A percentile compares a stretch with the other conserved stretches of the same genome.
phyloP scores from a whole-genome alignment of 1,140 invertebrate genomes.

The Ceratosolen solmsi region DNA sequence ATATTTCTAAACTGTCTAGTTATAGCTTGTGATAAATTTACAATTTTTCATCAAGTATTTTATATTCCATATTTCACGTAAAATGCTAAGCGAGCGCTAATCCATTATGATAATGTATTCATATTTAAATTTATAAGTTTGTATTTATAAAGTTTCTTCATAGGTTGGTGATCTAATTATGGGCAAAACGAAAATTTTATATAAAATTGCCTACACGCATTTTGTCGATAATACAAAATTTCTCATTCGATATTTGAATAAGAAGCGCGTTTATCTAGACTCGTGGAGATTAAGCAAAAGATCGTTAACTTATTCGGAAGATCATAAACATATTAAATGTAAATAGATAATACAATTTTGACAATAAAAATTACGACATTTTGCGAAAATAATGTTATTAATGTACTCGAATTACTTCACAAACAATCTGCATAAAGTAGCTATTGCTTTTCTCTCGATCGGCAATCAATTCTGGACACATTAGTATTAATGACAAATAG shows the following conservation, averaged over 20 bases:
- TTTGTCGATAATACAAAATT: background rate
- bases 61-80: background rate
- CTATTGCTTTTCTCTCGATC: too few relatives aligned
- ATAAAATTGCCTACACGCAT: background rate
- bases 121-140: background rate
- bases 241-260: background rate
- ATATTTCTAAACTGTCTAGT: too few relatives aligned
- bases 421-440: too few relatives aligned
- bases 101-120: background rate
- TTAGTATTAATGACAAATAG: too few relatives aligned
- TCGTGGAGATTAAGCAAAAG: background rate
- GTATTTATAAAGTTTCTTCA: constrained; percentile 9
- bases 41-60: background rate
- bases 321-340: background rate
- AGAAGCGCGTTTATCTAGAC: background rate
- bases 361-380: too few relatives aligned
- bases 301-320: background rate
- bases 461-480: too few relatives aligned
- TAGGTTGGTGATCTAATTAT: background rate
- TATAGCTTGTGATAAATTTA: too few relatives aligned
- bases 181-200: background rate
- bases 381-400: too few relatives aligned
- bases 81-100: background rate
- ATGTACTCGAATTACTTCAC: too few relatives aligned
- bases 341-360: background rate